Conservation (phyloP, 30 jellyfish, hydroid and myxozoan species). For the Aurelia sp. region DNA sequence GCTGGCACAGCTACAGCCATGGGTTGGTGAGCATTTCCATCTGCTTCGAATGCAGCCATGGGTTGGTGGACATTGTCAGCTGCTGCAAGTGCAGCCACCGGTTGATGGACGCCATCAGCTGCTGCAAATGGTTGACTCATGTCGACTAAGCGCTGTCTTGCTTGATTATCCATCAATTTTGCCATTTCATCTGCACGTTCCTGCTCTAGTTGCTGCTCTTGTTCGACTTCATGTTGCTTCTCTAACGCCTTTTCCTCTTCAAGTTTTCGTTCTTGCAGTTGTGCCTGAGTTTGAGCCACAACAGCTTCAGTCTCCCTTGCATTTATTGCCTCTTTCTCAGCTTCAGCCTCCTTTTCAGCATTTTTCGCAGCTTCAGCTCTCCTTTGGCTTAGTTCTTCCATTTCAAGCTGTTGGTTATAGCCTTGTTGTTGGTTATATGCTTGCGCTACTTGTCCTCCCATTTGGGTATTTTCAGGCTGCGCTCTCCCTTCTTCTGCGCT, state of each 20-base stretch:
- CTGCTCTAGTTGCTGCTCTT: slow-evolving; percentile 25
- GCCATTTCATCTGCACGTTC: slow-evolving; percentile 58
- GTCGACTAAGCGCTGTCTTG: slow-evolving; percentile 26
- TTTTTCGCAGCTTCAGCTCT: slow-evolving; percentile 47
- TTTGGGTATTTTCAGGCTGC: neutral
- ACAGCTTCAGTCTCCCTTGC: slow-evolving; percentile 29
- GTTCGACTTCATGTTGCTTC: slow-evolving; percentile 47
- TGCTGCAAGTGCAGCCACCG: slow-evolving; percentile 4
- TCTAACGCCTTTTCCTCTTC: slow-evolving; percentile 51
- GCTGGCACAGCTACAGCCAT: neutral
- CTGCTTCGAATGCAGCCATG: neutral
- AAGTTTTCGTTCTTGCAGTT: slow-evolving; percentile 48
- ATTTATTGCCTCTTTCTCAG: slow-evolving; percentile 44
- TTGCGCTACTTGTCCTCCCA: slow-evolving; percentile 17
- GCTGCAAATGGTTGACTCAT: slow-evolving; percentile 16
- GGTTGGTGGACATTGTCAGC: neutral
- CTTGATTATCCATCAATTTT: slow-evolving; percentile 15
- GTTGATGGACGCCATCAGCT: slow-evolving; percentile 13
- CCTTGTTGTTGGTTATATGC: slow-evolving; percentile 2
- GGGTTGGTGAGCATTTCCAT: no score
- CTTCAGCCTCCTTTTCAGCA: slow-evolving; percentile 65
- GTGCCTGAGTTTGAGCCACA: slow-evolving; percentile 36
- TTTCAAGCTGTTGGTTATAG: slow-evolving; percentile 17
- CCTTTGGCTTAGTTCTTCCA: slow-evolving; percentile 23
- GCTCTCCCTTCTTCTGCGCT: slow-evolving; percentile 42